Base-by-base conservation (phyloP, 35 echinoderm and acorn worm species). In the Ophiothrix spiculata region DNA sequence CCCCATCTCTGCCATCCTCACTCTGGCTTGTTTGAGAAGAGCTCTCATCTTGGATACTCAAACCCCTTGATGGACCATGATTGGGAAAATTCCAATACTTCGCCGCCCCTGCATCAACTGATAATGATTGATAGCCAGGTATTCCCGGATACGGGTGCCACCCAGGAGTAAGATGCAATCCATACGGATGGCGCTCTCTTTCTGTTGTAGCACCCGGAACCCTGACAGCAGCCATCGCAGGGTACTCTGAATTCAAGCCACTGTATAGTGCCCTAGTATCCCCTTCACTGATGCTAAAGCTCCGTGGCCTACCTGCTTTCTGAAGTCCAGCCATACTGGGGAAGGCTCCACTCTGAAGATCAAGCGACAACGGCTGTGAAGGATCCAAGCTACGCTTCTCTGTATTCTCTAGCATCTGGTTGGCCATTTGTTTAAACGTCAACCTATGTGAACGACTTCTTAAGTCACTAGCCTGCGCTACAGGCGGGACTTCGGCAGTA, bases 241-340 rank as follows among this genome's bases (percentile, higher is more conserved):
- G 46, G 17, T 75, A 74, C 74, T 90, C 80, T 32, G 88, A 64
- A 45, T 77, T 46, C 19, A 60, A 6, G 40, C 46, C 75, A 56
- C 73, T 83, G 21, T 42, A 69, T 32, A 64, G 49, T 33, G 40
- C 64, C 74, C 80, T 74, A 32, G 85, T 88, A 42, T 97, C 94
- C 19, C 94, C 94, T 82, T 97, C 94, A 78, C 80, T 93, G 33
- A 97, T 87, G 81, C 94, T 97, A 74, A 93, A 92, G 64, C 94
- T 97, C 36, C 94, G 88, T 46, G 81, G 77, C 77, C 94, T 86
- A 35, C 81, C 81, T 28, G 81, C 42, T 28, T 56, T 33, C 81
- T 69, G 82, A 10, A 8, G 41, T 36, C 37, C 33, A 10, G 35
- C 17, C 40, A 64, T 42, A 54, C 54, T 49, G 80, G 42, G 39